These are phyloP conservation scores for Macrosteles quadrilineatus DNA, from an alignment of 1,140 invertebrate species.

Conservation along the genomic window DNA sequence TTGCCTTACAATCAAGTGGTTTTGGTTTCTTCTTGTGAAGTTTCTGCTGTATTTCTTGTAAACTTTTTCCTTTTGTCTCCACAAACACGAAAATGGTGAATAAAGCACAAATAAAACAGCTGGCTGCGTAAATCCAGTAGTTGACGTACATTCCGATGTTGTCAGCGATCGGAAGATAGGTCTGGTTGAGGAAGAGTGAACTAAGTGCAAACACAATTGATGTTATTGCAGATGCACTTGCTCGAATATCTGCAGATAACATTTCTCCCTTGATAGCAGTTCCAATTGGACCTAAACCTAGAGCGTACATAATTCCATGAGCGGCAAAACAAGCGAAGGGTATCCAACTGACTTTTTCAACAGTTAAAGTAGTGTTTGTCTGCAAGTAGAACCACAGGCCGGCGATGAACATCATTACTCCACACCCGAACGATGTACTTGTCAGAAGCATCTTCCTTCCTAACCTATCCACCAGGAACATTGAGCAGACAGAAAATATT, in stretches of 20 bases:
- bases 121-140: slow-evolving; percentile 77
- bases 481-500: slow-evolving; percentile 30
- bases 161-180: slow-evolving; percentile 61
- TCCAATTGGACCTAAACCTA: slow-evolving; percentile 49
- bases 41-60: slow-evolving; percentile 59
- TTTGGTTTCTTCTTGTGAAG: background rate
- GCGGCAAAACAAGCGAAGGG: slow-evolving; percentile 44
- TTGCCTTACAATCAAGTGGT: background rate
- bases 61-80: slow-evolving; percentile 77
- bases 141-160: slow-evolving; percentile 66
- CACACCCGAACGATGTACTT: slow-evolving; percentile 19
- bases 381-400: slow-evolving; percentile 54
- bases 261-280: slow-evolving; percentile 48
- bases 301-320: slow-evolving; percentile 46
- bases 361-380: slow-evolving; percentile 37
- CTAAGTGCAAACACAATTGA: slow-evolving; percentile 10
- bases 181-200: slow-evolving; percentile 69
- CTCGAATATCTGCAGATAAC: slow-evolving; percentile 11
- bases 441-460: slow-evolving; percentile 43
- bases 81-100: slow-evolving; percentile 67
- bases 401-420: slow-evolving; percentile 46
- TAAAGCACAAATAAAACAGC: slow-evolving; percentile 58
- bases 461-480: slow-evolving; percentile 48
- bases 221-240: slow-evolving; percentile 9
- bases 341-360: slow-evolving; percentile 49